Percentiles rank a stretch among this genome's conserved stretches.
phyloP scores from a whole-genome alignment of 1,140 invertebrate species.

The Zaprionus lachaisei region DNA sequence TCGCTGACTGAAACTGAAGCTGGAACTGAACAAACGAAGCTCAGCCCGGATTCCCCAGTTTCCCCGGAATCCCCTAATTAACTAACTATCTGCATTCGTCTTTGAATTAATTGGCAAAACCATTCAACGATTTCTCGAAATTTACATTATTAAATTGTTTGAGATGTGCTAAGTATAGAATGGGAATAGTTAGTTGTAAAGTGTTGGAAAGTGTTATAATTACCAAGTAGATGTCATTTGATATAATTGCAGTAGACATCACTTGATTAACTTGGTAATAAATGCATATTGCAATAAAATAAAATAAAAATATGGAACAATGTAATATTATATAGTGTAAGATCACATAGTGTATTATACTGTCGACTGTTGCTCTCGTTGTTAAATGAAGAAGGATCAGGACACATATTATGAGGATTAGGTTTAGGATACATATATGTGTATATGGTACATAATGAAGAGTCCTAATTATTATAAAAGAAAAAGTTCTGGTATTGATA shows the following conservation, averaged over 20 bases:
- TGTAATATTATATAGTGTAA: neutral
- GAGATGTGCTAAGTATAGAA: neutral
- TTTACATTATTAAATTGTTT: neutral
- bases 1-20: constrained; percentile 9
- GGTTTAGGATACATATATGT: too few relatives aligned
- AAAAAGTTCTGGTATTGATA: too few relatives aligned
- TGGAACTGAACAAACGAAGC: neutral
- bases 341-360: too few relatives aligned
- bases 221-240: too few relatives aligned
- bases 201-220: too few relatives aligned
- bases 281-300: neutral
- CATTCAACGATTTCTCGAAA: neutral
- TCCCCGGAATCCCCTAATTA: neutral
- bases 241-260: too few relatives aligned
- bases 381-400: too few relatives aligned
- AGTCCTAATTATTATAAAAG: too few relatives aligned
- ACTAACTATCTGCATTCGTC: neutral
- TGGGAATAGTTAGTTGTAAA: neutral
- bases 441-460: too few relatives aligned
- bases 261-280: too few relatives aligned
- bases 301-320: neutral
- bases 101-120: neutral
- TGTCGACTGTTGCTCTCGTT: too few relatives aligned
- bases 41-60: neutral
- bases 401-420: too few relatives aligned